Conservation (phyloP, 2,888 invertebrate genomes). For the Halictus ligatus region DNA sequence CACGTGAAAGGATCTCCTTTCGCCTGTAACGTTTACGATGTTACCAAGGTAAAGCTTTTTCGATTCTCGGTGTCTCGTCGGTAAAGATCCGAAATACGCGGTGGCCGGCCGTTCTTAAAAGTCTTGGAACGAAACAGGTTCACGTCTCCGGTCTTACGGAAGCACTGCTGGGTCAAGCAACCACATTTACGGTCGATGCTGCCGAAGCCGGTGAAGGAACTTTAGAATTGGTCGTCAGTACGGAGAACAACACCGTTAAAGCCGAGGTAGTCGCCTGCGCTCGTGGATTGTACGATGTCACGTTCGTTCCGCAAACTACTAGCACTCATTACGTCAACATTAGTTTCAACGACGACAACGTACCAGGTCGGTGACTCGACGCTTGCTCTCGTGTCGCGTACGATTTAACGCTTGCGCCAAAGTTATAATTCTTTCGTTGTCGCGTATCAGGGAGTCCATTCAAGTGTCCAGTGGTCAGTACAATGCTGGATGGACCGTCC, state of each 20-base stretch:
- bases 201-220: conserved; percentile 98
- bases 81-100: not conserved
- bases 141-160: conserved; percentile 82
- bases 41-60: conserved; percentile 88
- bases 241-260: conserved; percentile 94
- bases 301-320: conserved; percentile 95
- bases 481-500: conserved; percentile 80
- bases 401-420: not conserved
- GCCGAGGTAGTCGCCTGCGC: conserved; percentile 95
- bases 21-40: conserved; percentile 97
- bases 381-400: not conserved
- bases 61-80: too few relatives aligned
- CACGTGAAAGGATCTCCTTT: conserved; percentile 96
- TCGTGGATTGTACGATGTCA: conserved; percentile 95
- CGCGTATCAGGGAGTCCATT: conserved; percentile 91
- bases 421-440: not conserved
- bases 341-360: conserved; percentile 96
- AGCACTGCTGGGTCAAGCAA: conserved; percentile 90
- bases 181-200: conserved; percentile 97
- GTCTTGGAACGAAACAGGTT: conserved; percentile 65
- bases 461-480: conserved; percentile 89
- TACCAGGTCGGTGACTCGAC: conserved; percentile 86
- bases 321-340: conserved; percentile 96
- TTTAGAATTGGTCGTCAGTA: conserved; percentile 95
- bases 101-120: not conserved